These are phyloP conservation scores for Thymelicus sylvestris DNA, from an alignment of 2,888 invertebrate species.

Conservation along the genomic window DNA sequence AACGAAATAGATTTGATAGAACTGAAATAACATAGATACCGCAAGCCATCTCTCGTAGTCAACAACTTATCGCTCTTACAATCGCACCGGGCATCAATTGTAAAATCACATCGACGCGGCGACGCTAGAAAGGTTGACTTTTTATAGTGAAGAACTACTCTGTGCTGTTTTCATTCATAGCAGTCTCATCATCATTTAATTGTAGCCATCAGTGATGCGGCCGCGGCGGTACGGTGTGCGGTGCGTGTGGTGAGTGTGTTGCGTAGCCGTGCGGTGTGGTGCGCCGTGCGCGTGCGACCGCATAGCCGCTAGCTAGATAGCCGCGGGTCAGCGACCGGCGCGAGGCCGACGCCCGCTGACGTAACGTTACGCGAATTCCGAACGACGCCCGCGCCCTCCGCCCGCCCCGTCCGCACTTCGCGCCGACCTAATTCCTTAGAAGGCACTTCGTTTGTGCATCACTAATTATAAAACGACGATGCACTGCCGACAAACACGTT, in stretches of 20 bases:
- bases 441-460: constrained; percentile 80
- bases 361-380: constrained; percentile 83
- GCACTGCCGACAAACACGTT: constrained; percentile 70
- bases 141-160: no score
- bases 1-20: no score
- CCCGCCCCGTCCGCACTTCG: constrained; percentile 55
- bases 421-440: constrained; percentile 81
- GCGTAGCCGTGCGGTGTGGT: constrained; percentile 3
- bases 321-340: constrained; percentile 79
- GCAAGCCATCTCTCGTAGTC: no score
- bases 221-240: not conserved
- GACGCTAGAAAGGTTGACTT: no score
- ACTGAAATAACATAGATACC: no score
- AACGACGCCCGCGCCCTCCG: constrained; percentile 49
- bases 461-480: constrained; percentile 78
- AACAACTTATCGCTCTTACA: no score
- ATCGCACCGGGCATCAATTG: no score
- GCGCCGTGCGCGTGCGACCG: constrained; percentile 67
- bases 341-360: constrained; percentile 83
- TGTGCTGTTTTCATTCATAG: no score
- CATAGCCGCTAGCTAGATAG: constrained; percentile 76
- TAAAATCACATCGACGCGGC: no score
- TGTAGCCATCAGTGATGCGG: not conserved
- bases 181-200: not conserved
- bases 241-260: not conserved